These are phyloP conservation scores for Microtus ochrogaster DNA, from an alignment of 2,113 vertebrate species.

Conservation along the genomic window DNA sequence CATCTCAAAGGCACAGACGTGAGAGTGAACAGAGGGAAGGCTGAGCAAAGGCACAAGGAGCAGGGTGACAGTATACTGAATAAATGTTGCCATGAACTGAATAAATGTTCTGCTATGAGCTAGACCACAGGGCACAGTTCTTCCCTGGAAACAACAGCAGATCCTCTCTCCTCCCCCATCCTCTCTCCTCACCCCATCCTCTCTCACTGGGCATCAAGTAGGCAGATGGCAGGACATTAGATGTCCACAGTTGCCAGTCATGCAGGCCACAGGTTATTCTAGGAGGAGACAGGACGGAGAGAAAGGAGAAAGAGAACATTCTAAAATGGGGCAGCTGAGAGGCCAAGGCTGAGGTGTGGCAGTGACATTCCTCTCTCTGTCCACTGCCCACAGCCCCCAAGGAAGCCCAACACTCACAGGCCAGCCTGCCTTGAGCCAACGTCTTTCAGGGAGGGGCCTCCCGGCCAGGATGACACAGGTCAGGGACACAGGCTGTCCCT, in stretches of 20 bases:
- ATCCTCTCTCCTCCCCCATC: background rate
- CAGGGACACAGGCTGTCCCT: constrained; percentile 90
- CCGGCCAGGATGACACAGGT: constrained; percentile 92
- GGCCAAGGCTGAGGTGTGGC: fast-evolving
- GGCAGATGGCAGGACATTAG: background rate
- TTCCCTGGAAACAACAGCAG: background rate
- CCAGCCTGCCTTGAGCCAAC: constrained; percentile 90
- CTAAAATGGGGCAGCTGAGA: background rate
- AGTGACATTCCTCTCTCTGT: fast-evolving
- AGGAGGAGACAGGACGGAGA: background rate
- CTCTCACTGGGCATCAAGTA: background rate
- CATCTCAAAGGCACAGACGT: background rate
- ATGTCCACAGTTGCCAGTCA: background rate
- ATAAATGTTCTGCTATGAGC: background rate
- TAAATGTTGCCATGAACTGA: background rate
- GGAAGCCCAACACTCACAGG: constrained; percentile 84
- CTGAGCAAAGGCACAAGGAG: background rate
- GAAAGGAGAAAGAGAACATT: background rate
- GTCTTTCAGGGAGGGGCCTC: constrained; percentile 90
- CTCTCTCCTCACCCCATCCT: too few relatives aligned
- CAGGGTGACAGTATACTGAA: background rate
- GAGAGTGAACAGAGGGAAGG: background rate
- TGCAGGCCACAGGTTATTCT: background rate
- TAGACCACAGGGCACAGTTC: too few relatives aligned
- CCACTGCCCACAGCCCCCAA: fast-evolving